Evolutionary conservation across 2,113 vertebrate species (phyloP), one percentile per base, ranked within the genome.

Genomic region (Hylia prasina): DNA sequence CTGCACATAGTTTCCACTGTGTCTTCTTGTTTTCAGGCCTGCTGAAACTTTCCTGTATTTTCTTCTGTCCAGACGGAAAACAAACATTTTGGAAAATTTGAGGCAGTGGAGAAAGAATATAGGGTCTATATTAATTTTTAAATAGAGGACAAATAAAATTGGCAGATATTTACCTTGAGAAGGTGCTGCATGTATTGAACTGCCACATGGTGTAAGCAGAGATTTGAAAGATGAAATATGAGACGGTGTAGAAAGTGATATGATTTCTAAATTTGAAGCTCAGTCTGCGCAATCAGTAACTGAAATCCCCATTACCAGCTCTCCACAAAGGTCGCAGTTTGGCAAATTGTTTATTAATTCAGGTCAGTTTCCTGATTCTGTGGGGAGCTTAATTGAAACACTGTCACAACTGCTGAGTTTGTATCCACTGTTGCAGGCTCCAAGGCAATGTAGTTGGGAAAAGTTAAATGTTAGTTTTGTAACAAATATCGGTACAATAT

Each of bases 191-290:
- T 70, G 8, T 82, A 10, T 73, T 87, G 54, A 87, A 25, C 51
- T 77, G 77, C 87, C 22, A 5, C 35, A 7, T 53, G 45, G 45
- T 57, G 48, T 54, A 94, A 83, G 39, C 15, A 51, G 54, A 80
- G 76, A 42, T 76, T 79, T 75, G 56, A 88, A 89, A 85, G 69
- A 47, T 89, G 83, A 66, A 90, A 89, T 69, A 35, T 12, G 85
- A 97, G 76, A 30, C 28, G 13, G 23, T 7, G 0, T 70, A 63
- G 71, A 94, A 95, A 73, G 48, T 60, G 65, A 78, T 92, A 68
- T 5, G 44, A 60, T 58, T 94, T 94, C 77, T 94, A 89, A 94
- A 92, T 94, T 82, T 83, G 83, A 81, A 88, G 47, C 33, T 28
- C 56, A 64, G 15, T 78, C 42, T 83, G 0, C 87, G 40, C 44